Base-by-base conservation (phyloP, 2,888 invertebrate genomes). In the Aspidapion aeneum region DNA sequence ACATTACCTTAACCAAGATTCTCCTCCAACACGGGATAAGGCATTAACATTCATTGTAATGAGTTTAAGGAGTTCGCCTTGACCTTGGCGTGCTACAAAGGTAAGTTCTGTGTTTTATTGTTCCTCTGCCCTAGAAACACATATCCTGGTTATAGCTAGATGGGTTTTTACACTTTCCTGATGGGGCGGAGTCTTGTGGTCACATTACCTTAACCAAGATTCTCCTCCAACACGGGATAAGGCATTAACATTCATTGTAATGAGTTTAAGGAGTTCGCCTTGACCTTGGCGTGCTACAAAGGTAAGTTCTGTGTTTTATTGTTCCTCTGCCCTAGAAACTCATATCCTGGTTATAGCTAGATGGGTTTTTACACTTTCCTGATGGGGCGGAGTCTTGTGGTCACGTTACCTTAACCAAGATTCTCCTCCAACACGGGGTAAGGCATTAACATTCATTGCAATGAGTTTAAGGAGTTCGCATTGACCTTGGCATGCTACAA, bases 391-490 rank as follows among this genome's bases (percentile, higher is more conserved):
- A 96, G 81, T 94, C 95, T 64, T 94, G 94, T 75, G 96, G 96
- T 1, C 94, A 96, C 82, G 92, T 92, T 5, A 66, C 65, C 20
- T 63, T 66, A 12, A 67, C 67, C 1, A 66, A 68, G 56, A 91
- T 91, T 69, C 84, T 98, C 71, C 85, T 98, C 61, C 92, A 93
- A 74, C 89, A 90, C 78, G 93, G 93, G 68, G 96, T 96, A n/a
- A 74, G 94, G 96, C 79, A 95, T 98, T 51, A 97, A 98, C 82
- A 95, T 96, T 82, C 97, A 98, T 82, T 99, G 99, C 82, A 98
- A 98, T n/a, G 97, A 98, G 85, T 98, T 98, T 82, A 97, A 99
- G 81, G 99, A 99, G 83, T 96, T 96, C 17, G 98, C 98, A 12
- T 86, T 98, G 21, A 98, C 79, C 17, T 81, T 93, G 61, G 81